Conservation (phyloP, 2,888 invertebrate species). For the Pilophorus perplexus region DNA sequence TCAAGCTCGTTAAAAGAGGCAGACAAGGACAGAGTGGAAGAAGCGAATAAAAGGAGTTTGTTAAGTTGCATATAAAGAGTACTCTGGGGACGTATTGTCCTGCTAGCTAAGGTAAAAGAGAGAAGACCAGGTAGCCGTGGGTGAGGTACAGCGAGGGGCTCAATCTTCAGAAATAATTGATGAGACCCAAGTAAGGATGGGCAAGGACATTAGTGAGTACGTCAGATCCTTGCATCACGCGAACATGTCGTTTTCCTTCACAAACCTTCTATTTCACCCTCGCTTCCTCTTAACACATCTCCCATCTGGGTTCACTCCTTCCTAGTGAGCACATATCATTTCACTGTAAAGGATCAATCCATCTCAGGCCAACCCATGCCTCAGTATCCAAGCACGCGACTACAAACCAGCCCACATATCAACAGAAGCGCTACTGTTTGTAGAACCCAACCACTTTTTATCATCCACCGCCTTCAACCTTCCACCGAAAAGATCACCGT, state of each 20-base stretch:
- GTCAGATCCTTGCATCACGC: conserved; percentile 29
- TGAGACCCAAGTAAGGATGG: conserved; percentile 26
- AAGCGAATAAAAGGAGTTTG: conserved; percentile 12
- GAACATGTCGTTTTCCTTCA: conserved; percentile 36
- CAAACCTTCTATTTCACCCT: conserved; percentile 27
- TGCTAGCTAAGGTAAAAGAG: conserved; percentile 6
- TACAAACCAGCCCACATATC: conserved; percentile 20
- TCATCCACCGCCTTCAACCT: conserved; percentile 3
- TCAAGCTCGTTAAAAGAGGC: conserved; percentile 17
- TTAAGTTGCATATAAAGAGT: conserved; percentile 36
- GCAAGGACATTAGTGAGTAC: conserved; percentile 35
- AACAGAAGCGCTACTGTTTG: neutral
- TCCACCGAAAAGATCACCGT: no score
- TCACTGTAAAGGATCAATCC: conserved; percentile 38
- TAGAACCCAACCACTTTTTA: conserved; percentile 10
- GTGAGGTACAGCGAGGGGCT: neutral
- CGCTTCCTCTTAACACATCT: conserved; percentile 3
- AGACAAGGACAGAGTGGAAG: neutral
- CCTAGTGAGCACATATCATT: conserved; percentile 39
- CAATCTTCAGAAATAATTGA: conserved; percentile 38
- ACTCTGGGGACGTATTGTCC: conserved; percentile 31
- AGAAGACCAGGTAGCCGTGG: conserved; percentile 8
- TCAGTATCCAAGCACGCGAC: conserved; percentile 30
- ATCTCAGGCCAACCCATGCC: conserved; percentile 27
- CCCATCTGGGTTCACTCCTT: neutral